Base-by-base conservation (phyloP, 2,113 vertebrate genomes). In the Psittacula cyanocephala region DNA sequence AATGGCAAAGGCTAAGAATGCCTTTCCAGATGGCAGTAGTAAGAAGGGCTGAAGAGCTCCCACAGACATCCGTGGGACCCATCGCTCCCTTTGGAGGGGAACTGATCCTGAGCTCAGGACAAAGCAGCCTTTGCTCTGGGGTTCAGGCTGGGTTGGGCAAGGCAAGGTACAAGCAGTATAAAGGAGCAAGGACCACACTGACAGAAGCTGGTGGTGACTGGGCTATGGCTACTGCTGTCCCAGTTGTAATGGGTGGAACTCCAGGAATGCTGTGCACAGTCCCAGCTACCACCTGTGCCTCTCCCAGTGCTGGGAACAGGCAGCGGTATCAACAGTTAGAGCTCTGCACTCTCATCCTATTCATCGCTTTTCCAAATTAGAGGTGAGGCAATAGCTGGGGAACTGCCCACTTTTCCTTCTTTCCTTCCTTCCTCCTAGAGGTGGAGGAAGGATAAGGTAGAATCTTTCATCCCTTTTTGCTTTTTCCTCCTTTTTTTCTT, bases 81-180 rank as follows among this genome's bases (percentile, higher is more conserved):
- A 2, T 1, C 2, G 33, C 24, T 60, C 18, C 37, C 7, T 24
- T 0, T 0, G 59, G 37, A n/a, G 6, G 8, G 41, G 31, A 8
- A 9, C 2, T 1, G 52, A 68, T 50, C n/a, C 33, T 0, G 1
- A 74, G 44, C 52, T 25, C 47, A 7, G 62, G 19, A n/a, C 0
- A 2, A 44, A 63, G 64, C 67, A 60, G 44, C 55, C 39, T 23
- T 65, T 28, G 17, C 72, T 55, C 35, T 13, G 39, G 1, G 4
- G 2, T 39, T 57, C 31, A 15, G 22, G 57, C 57, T 16, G 13
- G 20, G 13, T 3, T 39, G 64, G 70, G 46, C 65, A 77, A 39
- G 24, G 10, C 44, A n/a, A 47, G 39, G 68, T 19, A 55, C 9
- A 13, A 41, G 44, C 47, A 33, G 55, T 0, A 1, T 1, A 11